phyloP scores from a whole-genome alignment of 1,140 invertebrate species.

The Pristionchus pacificus region DNA sequence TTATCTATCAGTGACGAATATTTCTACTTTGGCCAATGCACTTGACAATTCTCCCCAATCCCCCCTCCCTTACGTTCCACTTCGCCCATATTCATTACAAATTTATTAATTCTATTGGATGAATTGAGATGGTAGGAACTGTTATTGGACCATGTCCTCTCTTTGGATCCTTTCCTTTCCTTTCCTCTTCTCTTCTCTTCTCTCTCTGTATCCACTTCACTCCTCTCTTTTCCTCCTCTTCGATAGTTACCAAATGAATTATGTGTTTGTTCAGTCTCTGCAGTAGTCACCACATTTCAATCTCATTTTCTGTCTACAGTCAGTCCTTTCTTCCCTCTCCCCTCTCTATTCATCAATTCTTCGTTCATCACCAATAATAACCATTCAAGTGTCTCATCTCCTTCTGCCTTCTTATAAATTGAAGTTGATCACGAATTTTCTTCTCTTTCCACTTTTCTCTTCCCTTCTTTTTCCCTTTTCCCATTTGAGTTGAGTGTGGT shows the following conservation, averaged over 20 bases:
- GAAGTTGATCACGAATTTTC: slow-evolving; percentile 14
- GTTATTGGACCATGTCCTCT: too few relatives aligned
- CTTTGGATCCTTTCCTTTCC: neutral
- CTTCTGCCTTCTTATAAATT: slow-evolving; percentile 6
- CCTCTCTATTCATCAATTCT: slow-evolving; percentile 2
- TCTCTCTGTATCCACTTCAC: neutral
- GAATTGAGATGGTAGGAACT: too few relatives aligned
- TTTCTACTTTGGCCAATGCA: too few relatives aligned
- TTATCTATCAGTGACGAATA: too few relatives aligned
- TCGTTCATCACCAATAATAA: neutral
- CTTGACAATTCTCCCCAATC: too few relatives aligned
- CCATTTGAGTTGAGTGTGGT: too few relatives aligned
- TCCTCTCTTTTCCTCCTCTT: neutral
- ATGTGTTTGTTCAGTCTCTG: neutral
- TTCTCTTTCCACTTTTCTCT: slow-evolving; percentile 11
- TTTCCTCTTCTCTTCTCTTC: neutral
- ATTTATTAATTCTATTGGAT: too few relatives aligned
- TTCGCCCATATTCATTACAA: neutral
- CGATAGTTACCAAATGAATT: neutral
- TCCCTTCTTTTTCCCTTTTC: neutral
- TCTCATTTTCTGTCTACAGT: neutral
- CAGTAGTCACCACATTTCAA: neutral
- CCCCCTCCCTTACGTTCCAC: neutral
- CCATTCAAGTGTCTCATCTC: neutral
- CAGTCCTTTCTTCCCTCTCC: neutral